Evolutionary conservation across 2,888 invertebrate species (phyloP), one percentile per base, ranked within the genome.

Genomic region (Auanema freiburgensis): DNA sequence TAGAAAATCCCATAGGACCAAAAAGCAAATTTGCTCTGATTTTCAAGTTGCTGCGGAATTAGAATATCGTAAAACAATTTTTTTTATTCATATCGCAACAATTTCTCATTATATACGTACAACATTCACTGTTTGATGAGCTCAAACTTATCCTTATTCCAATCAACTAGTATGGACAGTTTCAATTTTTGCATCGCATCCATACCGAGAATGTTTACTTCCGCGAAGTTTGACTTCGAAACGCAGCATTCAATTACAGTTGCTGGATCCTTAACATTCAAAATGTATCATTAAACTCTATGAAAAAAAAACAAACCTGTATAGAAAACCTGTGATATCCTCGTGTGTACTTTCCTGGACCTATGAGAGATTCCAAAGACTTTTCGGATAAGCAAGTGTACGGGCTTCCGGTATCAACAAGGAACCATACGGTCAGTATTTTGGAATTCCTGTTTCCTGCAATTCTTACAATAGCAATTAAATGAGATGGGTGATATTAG

Each of bases 261-360:
- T 50, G 25, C 25, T 41, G 46, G 52, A 43, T 63, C 63, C 63
- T 63, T 52, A 63, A 63, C 63, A 63, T 63, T 49, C 58, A 24
- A 59, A 63, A 55, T 63, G 51, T 59, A 60, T 33, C 63, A 63
- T 25, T 59, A 52, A 40, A 51, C 24, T 25, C 43, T 42, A 63
- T 41, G 24, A 52, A 63, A 60, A 33, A 50, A 63, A 60, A 63
- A 63, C 51, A 59, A 63, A 63, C 63, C 59, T 63, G 62, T 33
- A 61, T 61, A 24, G 61, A 21, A 44, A 61, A 12, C 33, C 42
- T 61, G 57, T 61, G 33, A 42, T 51, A 52, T n/a, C n/a, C 16
- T 18, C 33, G 59, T 14, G 51, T 59, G 56, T 51, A 21, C 33
- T 55, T 18, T 57, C 58, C 63, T n/a, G 18, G 60, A 21, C 63